Percentiles rank a stretch among this genome's conserved stretches.
Evolutionary conservation across 2,797 vertebrate genomes (phyloP).

Genomic region (Cyclura pinguis): DNA sequence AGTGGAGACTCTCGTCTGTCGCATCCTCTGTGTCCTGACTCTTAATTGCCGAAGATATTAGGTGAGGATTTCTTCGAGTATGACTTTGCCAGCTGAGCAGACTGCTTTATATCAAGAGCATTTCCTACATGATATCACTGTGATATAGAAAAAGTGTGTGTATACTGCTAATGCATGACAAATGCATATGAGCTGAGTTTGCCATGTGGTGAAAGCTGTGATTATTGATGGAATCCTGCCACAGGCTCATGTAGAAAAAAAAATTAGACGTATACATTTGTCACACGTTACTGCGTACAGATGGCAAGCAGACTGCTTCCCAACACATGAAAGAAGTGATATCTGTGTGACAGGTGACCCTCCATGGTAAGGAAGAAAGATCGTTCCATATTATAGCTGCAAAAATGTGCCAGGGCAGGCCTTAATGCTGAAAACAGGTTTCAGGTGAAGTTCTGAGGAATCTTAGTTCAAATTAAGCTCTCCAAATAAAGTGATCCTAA

Average conservation of each 20-base stretch:
- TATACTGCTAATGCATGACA: neutral
- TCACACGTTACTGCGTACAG: conserved; percentile 7
- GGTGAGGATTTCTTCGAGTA: neutral
- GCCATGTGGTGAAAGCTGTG: conserved; percentile 18
- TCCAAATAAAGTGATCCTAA: neutral
- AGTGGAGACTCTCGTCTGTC: neutral
- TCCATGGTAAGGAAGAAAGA: neutral
- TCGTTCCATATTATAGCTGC: neutral
- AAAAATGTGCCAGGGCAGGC: neutral
- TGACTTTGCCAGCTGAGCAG: neutral
- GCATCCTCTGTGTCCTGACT: neutral
- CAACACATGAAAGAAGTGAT: conserved; percentile 24
- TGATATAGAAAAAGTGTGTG: neutral
- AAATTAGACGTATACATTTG: conserved; percentile 21
- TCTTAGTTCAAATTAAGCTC: neutral
- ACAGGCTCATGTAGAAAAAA: neutral
- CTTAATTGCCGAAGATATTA: neutral
- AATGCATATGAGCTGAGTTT: neutral
- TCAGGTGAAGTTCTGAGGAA: neutral
- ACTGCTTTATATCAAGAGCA: neutral
- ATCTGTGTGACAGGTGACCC: neutral
- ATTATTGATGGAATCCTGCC: conserved; percentile 14
- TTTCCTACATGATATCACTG: neutral
- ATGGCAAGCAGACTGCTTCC: conserved; percentile 33
- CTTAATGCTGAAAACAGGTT: neutral